Evolutionary conservation across 2,797 vertebrate species (phyloP).

Genomic region (Falco novaeseelandiae): DNA sequence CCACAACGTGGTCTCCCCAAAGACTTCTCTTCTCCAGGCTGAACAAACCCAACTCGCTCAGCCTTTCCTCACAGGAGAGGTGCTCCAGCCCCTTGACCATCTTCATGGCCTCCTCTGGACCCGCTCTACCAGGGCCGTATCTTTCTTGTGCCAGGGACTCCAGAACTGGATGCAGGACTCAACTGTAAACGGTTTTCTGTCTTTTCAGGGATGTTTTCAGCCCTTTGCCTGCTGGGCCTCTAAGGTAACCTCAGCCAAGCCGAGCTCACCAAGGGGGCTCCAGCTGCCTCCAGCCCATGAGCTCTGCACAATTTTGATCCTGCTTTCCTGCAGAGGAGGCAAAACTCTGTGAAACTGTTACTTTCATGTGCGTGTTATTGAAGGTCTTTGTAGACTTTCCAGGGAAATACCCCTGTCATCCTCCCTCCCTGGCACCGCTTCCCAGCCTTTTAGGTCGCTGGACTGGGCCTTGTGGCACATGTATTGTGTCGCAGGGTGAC

Average conservation of each 20-base stretch:
- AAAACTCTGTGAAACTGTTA: background rate
- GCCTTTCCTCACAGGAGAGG: rapidly evolving
- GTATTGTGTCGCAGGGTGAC: rapidly evolving
- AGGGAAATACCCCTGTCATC: too few species aligned
- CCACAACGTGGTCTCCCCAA: background rate
- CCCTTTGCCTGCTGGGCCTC: background rate
- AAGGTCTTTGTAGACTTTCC: background rate
- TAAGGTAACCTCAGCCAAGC: background rate
- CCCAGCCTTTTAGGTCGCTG: too few species aligned
- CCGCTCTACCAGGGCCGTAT: too few species aligned
- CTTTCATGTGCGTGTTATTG: rapidly evolving
- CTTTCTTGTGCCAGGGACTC: too few species aligned
- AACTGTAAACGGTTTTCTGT: background rate
- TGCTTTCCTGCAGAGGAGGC: background rate
- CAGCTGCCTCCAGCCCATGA: rapidly evolving
- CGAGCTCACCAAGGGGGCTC: background rate
- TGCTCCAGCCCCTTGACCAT: background rate
- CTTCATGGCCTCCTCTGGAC: background rate
- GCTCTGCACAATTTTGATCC: rapidly evolving
- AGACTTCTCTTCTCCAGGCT: background rate
- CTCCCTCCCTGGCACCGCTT: background rate
- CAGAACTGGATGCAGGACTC: background rate
- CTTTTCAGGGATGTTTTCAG: background rate
- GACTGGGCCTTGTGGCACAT: rapidly evolving
- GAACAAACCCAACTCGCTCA: background rate